Evolutionary conservation across 1,140 invertebrate genomes (phyloP).

Genomic region (Drosophila murphyi): DNA sequence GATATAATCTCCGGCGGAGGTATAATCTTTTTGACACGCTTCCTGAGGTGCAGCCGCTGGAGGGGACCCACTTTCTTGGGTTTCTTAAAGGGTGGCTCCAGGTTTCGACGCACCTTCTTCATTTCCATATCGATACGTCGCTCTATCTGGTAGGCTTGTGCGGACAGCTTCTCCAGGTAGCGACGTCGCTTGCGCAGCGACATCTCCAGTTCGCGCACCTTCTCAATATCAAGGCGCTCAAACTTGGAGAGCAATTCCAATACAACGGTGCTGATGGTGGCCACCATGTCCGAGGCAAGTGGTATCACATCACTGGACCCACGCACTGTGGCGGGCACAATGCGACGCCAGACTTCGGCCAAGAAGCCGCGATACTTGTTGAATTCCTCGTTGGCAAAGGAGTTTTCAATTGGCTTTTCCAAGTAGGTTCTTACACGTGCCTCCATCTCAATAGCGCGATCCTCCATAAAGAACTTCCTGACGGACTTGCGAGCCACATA

Average conservation of each 20-base stretch:
- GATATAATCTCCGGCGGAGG: constrained; percentile 42
- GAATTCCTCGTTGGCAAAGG: constrained; percentile 61
- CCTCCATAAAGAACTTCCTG: constrained; percentile 79
- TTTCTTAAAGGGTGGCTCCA: constrained; percentile 67
- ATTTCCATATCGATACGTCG: constrained; percentile 76
- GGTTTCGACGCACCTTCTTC: constrained; percentile 72
- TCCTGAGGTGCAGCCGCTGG: constrained; percentile 61
- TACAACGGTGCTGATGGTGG: constrained; percentile 65
- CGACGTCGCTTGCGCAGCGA: constrained; percentile 54
- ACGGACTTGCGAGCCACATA: constrained; percentile 76
- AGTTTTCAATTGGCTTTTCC: constrained; percentile 51
- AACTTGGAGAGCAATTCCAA: constrained; percentile 69
- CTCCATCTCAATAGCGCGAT: constrained; percentile 71
- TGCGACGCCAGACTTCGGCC: constrained; percentile 69
- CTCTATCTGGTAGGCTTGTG: constrained; percentile 71
- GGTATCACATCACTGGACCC: constrained; percentile 65
- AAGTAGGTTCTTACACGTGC: constrained; percentile 42
- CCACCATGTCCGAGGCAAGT: constrained; percentile 69
- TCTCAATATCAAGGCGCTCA: constrained; percentile 66
- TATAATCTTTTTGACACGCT: constrained; percentile 34
- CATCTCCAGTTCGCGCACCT: constrained; percentile 46
- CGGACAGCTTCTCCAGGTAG: constrained; percentile 65
- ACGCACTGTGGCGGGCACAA: constrained; percentile 63
- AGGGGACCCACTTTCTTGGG: constrained; percentile 63
- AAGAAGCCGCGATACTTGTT: constrained; percentile 61